phyloP scores from a whole-genome alignment of 2,113 vertebrate genomes.

The Leptodactylus fuscus region DNA sequence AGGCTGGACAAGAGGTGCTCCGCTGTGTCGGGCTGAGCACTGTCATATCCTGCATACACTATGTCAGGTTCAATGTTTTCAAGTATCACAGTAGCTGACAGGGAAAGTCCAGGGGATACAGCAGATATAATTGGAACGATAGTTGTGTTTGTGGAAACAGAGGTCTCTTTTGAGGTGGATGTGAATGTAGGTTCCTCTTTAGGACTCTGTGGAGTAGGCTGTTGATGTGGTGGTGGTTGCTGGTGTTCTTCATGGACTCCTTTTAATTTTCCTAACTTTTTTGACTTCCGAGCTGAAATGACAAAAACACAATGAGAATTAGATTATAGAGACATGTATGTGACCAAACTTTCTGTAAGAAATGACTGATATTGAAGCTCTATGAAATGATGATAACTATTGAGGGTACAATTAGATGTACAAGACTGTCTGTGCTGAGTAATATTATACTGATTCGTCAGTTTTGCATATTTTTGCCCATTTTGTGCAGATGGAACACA shows the following conservation, averaged over 20 bases:
- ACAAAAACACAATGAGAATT: background rate
- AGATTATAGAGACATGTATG: background rate
- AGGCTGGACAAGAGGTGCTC: slow-evolving; percentile 96
- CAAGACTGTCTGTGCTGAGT: too few species aligned
- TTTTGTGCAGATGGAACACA: too few species aligned
- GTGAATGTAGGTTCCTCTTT: slow-evolving; percentile 88
- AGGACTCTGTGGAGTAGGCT: slow-evolving; percentile 78
- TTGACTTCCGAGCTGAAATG: slow-evolving; percentile 91
- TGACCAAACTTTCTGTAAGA: background rate
- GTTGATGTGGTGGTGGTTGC: slow-evolving; percentile 65
- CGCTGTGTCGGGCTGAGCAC: slow-evolving; percentile 87
- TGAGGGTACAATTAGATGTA: too few species aligned
- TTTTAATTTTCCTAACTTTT: slow-evolving; percentile 96
- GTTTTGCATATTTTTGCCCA: too few species aligned
- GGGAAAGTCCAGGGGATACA: slow-evolving; percentile 86
- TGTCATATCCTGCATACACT: slow-evolving; percentile 93
- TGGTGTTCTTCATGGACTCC: slow-evolving; percentile 85
- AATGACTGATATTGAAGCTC: background rate
- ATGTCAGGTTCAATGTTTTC: slow-evolving; percentile 95
- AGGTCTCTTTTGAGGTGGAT: slow-evolving; percentile 86
- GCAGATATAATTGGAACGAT: slow-evolving; percentile 86
- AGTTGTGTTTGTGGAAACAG: slow-evolving; percentile 80
- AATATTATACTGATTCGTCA: too few species aligned
- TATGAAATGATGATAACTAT: background rate
- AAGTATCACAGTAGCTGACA: slow-evolving; percentile 89